Evolutionary conservation across 2,888 invertebrate species (phyloP).

Genomic region (Ochropacha duplaris): DNA sequence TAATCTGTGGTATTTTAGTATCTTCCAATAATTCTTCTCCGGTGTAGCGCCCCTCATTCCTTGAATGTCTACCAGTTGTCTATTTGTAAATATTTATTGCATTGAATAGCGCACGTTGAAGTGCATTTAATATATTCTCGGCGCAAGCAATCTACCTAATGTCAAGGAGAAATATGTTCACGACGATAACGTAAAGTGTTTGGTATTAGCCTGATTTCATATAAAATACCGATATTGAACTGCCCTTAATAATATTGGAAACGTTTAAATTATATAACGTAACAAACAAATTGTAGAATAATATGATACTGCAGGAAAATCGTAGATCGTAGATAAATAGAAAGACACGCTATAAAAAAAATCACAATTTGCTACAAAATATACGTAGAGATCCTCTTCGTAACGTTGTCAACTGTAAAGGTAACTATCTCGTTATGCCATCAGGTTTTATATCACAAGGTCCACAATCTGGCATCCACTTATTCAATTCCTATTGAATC

Average conservation of each 20-base stretch:
- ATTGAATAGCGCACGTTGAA: not conserved
- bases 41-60: not conserved
- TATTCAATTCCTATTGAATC: conserved; percentile 48
- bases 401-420: not conserved
- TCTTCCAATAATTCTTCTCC: not conserved
- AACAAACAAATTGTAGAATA: not conserved
- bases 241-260: not conserved
- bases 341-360: not conserved
- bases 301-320: not conserved
- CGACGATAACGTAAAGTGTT: not conserved
- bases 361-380: not conserved
- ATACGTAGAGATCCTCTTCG: not conserved
- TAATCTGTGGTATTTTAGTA: not conserved
- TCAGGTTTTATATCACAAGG: conserved; percentile 23
- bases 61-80: conserved; percentile 1
- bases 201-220: conserved; percentile 1
- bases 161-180: conserved; percentile 2
- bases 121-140: conserved; percentile 2
- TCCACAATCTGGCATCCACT: conserved; percentile 33
- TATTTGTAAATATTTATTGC: conserved; percentile 5
- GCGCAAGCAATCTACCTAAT: not conserved
- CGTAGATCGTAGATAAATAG: not conserved
- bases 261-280: not conserved
- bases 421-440: conserved; percentile 1
- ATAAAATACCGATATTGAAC: not conserved